Base-by-base conservation (phyloP, 2,888 invertebrate genomes). In the Pachycephus smyrnensis region DNA sequence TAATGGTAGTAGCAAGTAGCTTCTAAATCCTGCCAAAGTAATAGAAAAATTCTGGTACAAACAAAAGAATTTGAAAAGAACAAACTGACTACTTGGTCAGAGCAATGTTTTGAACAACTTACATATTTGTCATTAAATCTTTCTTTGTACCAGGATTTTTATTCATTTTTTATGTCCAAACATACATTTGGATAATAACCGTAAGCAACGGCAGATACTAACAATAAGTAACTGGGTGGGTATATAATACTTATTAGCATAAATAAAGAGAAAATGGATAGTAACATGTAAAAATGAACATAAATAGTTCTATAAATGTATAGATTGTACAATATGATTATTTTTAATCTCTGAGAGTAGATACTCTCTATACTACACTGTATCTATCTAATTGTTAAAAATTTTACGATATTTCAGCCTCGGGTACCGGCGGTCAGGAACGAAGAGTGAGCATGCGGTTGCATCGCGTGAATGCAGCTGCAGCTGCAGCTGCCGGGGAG, bases 381-480 rank as follows among this genome's bases (percentile, higher is more conserved):
- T 55, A 2, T 55, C 23, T 55, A 40, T 40, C 15, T 23, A 55
- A 55, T 23, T 55, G 2, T 55, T 35, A 15, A 15, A 9, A 55
- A 55, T 23, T 55, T 55, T 55, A 55, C 23, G 9, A 55, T 23
- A 55, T 90, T 91, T 88, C 90, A 91, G 91, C 87, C 81, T 85
- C 89, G 80, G 90, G 88, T 83, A 88, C 88, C 76, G 88, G 85
- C 81, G 90, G 88, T 78, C 90, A 90, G 84, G 91, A 92, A 82
- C 89, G 91, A 85, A 88, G 92, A 83, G 90, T 91, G 85, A 91
- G 91, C 83, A 90, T 91, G 89, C 89, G 92, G 84, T 88, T 92
- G 81, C 89, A 89, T 75, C 89, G 90, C 80, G 89, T 87, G 30
- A 83, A 86, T 30, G 81, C 77, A 69, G 79, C 81, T 12, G 75